Percentiles rank a stretch among this genome's conserved stretches.
These are phyloP conservation scores for Channa striata DNA, from an alignment of 2,797 vertebrate genomes.

Conservation along the genomic window DNA sequence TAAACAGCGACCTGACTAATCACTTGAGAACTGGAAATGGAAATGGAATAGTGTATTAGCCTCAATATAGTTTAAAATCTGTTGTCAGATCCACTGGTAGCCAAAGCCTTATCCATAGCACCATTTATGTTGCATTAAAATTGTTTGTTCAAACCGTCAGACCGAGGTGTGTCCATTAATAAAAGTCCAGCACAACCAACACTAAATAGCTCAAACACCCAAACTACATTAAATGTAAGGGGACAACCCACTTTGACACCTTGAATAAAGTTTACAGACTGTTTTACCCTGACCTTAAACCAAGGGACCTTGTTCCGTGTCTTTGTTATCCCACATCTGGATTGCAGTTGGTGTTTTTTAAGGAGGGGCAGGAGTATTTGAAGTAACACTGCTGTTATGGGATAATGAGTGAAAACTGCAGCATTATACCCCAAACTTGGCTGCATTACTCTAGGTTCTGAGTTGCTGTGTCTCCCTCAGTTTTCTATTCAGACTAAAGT, in stretches of 20 bases:
- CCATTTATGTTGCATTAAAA: neutral
- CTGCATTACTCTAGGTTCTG: slow-evolving; percentile 10
- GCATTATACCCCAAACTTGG: slow-evolving; percentile 9
- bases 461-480: slow-evolving; percentile 41
- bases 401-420: slow-evolving; percentile 28
- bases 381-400: slow-evolving; percentile 7
- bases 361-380: slow-evolving; percentile 7
- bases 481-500: slow-evolving; percentile 27
- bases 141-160: neutral
- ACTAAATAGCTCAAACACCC: no score
- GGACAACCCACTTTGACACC: no score
- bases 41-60: neutral
- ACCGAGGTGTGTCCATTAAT: slow-evolving; percentile 11
- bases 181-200: no score
- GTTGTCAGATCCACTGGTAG: no score
- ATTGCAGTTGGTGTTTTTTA: no score
- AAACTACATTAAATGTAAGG: no score
- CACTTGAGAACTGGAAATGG: neutral
- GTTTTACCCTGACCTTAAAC: no score
- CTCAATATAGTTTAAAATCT: neutral
- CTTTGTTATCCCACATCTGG: no score
- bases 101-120: neutral
- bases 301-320: no score
- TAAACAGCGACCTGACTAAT: slow-evolving; percentile 1
- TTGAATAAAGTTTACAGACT: no score